Conservation (phyloP, 2,888 invertebrate genomes). For the Syritta pipiens region DNA sequence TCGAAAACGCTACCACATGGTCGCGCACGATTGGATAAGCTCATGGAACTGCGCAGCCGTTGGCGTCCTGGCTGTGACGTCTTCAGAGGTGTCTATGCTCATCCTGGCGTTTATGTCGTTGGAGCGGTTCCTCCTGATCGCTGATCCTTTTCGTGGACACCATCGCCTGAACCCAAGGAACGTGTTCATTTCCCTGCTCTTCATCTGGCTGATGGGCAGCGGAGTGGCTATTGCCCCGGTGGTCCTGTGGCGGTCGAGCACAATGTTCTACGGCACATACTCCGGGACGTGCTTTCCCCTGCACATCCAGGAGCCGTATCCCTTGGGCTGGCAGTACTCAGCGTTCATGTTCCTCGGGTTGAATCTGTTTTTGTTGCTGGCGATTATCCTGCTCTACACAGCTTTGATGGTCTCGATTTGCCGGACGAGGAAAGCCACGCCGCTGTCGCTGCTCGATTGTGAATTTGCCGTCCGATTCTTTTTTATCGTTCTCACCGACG, state of each 20-base stretch:
- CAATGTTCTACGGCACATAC: conserved; percentile 83
- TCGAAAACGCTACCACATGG: conserved; percentile 81
- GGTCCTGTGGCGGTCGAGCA: conserved; percentile 82
- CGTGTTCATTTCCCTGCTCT: conserved; percentile 80
- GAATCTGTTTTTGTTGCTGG: conserved; percentile 82
- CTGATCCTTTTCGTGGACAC: conserved; percentile 82
- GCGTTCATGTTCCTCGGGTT: conserved; percentile 85
- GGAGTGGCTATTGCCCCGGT: conserved; percentile 84
- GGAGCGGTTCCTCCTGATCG: conserved; percentile 84
- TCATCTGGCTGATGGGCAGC: conserved; percentile 83
- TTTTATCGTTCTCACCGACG: conserved; percentile 85
- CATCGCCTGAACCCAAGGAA: conserved; percentile 81
- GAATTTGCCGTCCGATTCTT: conserved; percentile 85
- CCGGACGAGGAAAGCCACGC: conserved; percentile 82
- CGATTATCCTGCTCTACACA: conserved; percentile 82
- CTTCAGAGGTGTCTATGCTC: conserved; percentile 85
- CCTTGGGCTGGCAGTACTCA: conserved; percentile 86
- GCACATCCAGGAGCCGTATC: conserved; percentile 84
- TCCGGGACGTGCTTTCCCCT: conserved; percentile 86
- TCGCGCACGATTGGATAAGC: conserved; percentile 83
- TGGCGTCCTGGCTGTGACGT: conserved; percentile 84
- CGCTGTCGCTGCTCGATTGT: conserved; percentile 82
- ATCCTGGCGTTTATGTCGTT: conserved; percentile 86
- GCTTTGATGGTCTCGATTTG: conserved; percentile 84
- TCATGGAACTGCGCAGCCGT: conserved; percentile 84